phyloP scores from a whole-genome alignment of 2,888 invertebrate genomes.

The Luperina testacea region DNA sequence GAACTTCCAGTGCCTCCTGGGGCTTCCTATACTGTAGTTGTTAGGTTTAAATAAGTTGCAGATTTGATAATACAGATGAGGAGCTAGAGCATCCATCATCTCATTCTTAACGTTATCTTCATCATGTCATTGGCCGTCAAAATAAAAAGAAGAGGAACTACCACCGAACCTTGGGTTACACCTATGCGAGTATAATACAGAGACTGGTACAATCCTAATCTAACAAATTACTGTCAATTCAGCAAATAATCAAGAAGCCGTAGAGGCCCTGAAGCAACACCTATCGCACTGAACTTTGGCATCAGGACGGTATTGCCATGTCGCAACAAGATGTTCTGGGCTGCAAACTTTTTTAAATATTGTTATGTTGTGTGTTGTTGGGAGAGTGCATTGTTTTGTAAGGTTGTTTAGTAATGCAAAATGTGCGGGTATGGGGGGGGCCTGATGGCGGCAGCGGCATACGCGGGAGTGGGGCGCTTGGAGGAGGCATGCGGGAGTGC shows the following conservation, averaged over 20 bases:
- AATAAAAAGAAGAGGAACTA: background rate
- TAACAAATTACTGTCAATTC: background rate
- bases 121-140: background rate
- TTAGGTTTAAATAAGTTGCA: background rate
- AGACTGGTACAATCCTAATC: background rate
- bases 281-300: constrained; percentile 12
- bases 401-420: constrained; percentile 68
- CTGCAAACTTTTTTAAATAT: constrained; percentile 17
- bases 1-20: background rate
- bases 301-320: background rate
- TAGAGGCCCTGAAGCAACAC: too few species aligned
- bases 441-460: constrained; percentile 38
- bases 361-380: constrained; percentile 25
- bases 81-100: background rate
- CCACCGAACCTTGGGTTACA: background rate
- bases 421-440: constrained; percentile 64
- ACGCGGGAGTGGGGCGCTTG: constrained; percentile 62
- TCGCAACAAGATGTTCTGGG: background rate
- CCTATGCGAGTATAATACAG: background rate
- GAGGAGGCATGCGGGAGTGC: constrained; percentile 80
- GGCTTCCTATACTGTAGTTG: background rate
- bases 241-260: background rate
- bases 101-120: background rate
- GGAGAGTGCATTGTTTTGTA: constrained; percentile 55
- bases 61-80: background rate